Evolutionary conservation across 2,113 vertebrate species (phyloP), one percentile per base, ranked within the genome.

Genomic region (Mungos mungo): DNA sequence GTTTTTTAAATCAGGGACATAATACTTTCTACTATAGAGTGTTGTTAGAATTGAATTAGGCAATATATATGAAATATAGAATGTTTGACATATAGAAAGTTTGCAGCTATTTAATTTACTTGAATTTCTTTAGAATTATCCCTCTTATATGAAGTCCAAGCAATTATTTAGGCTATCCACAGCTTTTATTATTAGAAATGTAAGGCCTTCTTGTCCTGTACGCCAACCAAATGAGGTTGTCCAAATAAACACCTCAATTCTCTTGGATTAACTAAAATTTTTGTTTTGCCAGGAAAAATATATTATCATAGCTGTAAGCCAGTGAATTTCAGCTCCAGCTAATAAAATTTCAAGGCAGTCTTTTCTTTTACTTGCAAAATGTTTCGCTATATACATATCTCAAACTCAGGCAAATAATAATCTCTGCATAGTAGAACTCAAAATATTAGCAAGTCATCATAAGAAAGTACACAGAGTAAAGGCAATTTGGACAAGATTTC

Each of bases 391-490:
- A 6, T 63, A 65, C 8, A 88, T 8, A 83, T 87, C 25, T 90
- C 29, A 84, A 33, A 57, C 18, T 90, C 2, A 79, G 54, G 18
- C 14, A 93, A 95, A 50, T 74, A 81, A 79, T 31, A 13, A n/a
- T 76, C 35, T 77, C 69, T 94, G 23, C 9, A 88, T 90, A 91
- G 71, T 88, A 13, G 50, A 94, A 97, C 45, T 85, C 27, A 85
- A 93, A 90, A 57, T 94, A 82, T 57, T 31, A 94, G 27, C 47
- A 91, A 91, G 33, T 68, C 31, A 80, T 79, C 72, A 35, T 16
- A 74, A 88, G 31, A 68, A 94, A 74, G 13, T 16, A 95, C 19
- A n/a, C 60, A 87, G 54, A 84, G 31, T 25, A 31, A 80, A 88
- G 7, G 29, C 35, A 90, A 76, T 88, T 90, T 94, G 83, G 68